phyloP scores from a whole-genome alignment of 1,140 invertebrate species.

The Drosophila virilis region DNA sequence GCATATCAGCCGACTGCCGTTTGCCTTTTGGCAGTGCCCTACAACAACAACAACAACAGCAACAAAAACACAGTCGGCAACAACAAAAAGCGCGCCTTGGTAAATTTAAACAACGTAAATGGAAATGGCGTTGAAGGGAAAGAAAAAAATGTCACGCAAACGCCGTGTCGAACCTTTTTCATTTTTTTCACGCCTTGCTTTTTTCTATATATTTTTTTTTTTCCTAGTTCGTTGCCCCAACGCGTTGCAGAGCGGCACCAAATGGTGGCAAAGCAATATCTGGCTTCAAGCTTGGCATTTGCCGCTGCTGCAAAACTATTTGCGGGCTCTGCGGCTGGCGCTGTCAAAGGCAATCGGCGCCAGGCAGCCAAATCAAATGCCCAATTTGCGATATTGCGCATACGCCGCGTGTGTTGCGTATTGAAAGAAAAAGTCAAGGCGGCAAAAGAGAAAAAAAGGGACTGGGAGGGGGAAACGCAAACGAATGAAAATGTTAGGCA shows the following conservation, averaged over 20 bases:
- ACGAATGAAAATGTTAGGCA: slow-evolving; percentile 28
- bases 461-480: slow-evolving; percentile 2
- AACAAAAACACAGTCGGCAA: slow-evolving; percentile 15
- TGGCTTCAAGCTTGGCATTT: slow-evolving; percentile 12
- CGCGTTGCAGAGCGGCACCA: neutral
- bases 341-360: slow-evolving; percentile 66
- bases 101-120: slow-evolving; percentile 79
- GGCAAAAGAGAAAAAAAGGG: neutral
- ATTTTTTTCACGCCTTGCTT: slow-evolving; percentile 35
- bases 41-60: slow-evolving; percentile 25
- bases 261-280: slow-evolving; percentile 19
- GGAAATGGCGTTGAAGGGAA: slow-evolving; percentile 64
- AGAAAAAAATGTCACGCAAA: slow-evolving; percentile 55
- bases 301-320: slow-evolving; percentile 46
- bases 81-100: slow-evolving; percentile 44
- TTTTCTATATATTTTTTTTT: slow-evolving; percentile 23
- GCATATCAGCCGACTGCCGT: slow-evolving; percentile 72
- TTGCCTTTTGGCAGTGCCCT: slow-evolving; percentile 71
- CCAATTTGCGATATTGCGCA: slow-evolving; percentile 78
- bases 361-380: slow-evolving; percentile 77
- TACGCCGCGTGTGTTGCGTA: slow-evolving; percentile 46
- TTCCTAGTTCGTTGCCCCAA: slow-evolving; percentile 18
- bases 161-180: slow-evolving; percentile 68
- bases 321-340: slow-evolving; percentile 36
- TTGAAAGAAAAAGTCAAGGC: slow-evolving; percentile 7